Conservation (phyloP, 2,113 vertebrate species). For the Pterocles gutturalis region DNA sequence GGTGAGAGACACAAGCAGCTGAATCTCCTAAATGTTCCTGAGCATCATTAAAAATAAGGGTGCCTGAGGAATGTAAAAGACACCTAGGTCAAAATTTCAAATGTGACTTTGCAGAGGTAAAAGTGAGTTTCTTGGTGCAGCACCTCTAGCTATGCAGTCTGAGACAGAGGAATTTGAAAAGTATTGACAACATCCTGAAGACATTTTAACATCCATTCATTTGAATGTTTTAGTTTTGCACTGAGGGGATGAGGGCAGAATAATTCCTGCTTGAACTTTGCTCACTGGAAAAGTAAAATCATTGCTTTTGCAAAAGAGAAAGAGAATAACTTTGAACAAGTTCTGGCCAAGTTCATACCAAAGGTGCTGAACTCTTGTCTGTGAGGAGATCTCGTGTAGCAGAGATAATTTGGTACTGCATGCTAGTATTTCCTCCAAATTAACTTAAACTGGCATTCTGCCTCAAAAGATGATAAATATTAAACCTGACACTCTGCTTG, state of each 20-base stretch:
- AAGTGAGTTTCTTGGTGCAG: background rate
- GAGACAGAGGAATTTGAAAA: background rate
- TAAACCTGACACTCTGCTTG: background rate
- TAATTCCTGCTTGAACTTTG: background rate
- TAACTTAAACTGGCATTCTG: conserved; percentile 14
- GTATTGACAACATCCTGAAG: background rate
- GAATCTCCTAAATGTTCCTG: background rate
- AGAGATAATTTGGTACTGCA: background rate
- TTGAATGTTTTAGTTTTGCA: background rate
- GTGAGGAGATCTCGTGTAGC: background rate
- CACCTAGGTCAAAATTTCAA: background rate
- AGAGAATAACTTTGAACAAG: background rate
- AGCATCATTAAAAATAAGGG: conserved; percentile 25
- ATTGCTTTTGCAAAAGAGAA: background rate
- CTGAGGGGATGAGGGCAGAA: background rate
- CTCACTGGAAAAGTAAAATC: background rate
- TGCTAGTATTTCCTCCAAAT: conserved; percentile 35
- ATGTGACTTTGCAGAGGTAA: background rate
- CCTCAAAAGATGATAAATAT: conserved; percentile 23
- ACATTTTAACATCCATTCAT: background rate
- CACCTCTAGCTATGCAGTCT: background rate
- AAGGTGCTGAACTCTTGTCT: conserved; percentile 25
- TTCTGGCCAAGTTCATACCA: background rate
- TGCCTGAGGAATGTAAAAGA: background rate
- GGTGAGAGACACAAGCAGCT: background rate